Conservation (phyloP, 2,888 invertebrate genomes). For the Drosophila tanythrix region DNA sequence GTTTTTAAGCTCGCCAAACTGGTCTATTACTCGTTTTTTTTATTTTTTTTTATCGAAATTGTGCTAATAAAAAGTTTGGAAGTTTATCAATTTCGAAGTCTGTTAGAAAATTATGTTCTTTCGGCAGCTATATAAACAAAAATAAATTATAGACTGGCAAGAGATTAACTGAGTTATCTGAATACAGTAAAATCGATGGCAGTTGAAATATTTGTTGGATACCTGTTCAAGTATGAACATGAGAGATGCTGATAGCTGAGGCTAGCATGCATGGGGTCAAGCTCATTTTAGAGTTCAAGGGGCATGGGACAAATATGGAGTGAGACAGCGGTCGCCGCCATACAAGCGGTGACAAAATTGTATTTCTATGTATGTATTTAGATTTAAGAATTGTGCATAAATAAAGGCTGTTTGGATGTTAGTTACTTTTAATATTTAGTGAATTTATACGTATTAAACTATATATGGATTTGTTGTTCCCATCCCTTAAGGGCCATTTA, state of each 20-base stretch:
- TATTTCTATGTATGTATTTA: too few relatives aligned
- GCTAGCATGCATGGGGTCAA: too few relatives aligned
- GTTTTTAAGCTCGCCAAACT: neutral
- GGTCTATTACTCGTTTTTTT: neutral
- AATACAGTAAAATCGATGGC: neutral
- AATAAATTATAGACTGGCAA: neutral
- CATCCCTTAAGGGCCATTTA: conserved; percentile 74
- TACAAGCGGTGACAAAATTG: too few relatives aligned
- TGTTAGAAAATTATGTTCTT: neutral
- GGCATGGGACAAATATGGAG: too few relatives aligned
- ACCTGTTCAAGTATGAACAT: too few relatives aligned
- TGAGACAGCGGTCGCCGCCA: too few relatives aligned
- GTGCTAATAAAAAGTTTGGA: neutral
- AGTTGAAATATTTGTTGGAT: neutral
- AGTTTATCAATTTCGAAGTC: neutral
- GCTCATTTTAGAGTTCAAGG: too few relatives aligned
- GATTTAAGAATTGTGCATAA: too few relatives aligned
- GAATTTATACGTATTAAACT: neutral
- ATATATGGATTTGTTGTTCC: neutral
- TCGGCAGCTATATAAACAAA: neutral
- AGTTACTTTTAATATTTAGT: neutral
- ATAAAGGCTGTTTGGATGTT: neutral
- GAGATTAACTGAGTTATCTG: neutral
- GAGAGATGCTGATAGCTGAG: too few relatives aligned
- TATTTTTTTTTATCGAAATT: conserved; percentile 8